Evolutionary conservation across 35 echinoderm and acorn worm genomes (phyloP).

Genomic region (Strongylocentrotus purpuratus): DNA sequence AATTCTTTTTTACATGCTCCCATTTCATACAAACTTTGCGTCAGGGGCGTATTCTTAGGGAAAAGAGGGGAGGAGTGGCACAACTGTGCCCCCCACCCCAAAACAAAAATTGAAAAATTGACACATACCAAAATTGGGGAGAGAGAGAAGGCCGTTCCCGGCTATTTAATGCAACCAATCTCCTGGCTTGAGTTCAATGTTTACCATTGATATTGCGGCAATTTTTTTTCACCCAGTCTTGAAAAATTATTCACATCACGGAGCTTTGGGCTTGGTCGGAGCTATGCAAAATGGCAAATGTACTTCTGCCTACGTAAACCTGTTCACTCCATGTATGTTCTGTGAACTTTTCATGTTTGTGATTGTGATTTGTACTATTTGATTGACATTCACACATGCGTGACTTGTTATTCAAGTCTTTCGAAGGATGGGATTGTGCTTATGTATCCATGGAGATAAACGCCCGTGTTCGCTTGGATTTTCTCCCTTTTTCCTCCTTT

Average conservation of each 20-base stretch:
- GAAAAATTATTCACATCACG: not conserved
- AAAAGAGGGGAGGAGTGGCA: too few species aligned
- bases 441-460: not conserved
- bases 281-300: not conserved
- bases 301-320: not conserved
- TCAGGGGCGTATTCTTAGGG: too few species aligned
- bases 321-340: not conserved
- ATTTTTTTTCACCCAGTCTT: too few species aligned
- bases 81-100: too few species aligned
- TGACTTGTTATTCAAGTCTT: not conserved
- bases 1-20: too few species aligned
- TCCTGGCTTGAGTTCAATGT: too few species aligned
- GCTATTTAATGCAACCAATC: too few species aligned
- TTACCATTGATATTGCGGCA: too few species aligned
- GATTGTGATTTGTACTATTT: not conserved
- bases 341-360: not conserved
- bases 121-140: too few species aligned
- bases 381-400: not conserved
- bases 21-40: too few species aligned
- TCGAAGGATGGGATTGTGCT: not conserved
- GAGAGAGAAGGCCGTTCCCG: too few species aligned
- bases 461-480: not conserved
- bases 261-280: not conserved
- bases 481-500: not conserved
- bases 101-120: too few species aligned